Percentiles rank a stretch among this genome's conserved stretches.
These are phyloP conservation scores for Microchrysa polita DNA, from an alignment of 2,888 invertebrate species.

Conservation along the genomic window DNA sequence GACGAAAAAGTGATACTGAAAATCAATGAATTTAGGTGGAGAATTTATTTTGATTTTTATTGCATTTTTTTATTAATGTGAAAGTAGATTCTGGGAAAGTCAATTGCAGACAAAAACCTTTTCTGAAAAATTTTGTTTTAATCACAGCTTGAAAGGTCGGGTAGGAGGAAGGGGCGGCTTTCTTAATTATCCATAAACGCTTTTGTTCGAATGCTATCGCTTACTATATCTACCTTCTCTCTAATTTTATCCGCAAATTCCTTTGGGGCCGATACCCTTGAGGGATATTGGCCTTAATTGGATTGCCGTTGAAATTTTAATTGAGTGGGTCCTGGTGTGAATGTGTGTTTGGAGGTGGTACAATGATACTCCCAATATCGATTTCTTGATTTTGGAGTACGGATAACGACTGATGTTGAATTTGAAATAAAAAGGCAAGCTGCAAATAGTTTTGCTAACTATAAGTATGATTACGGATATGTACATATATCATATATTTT, in stretches of 20 bases:
- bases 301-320: constrained; percentile 45
- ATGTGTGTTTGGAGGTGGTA: constrained; percentile 5
- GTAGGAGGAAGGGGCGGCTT: constrained; percentile 30
- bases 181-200: constrained; percentile 49
- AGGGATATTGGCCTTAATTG: constrained; percentile 46
- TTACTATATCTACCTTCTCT: constrained; percentile 16
- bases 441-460: no score
- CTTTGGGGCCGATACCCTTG: constrained; percentile 10
- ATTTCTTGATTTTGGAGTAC: background rate
- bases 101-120: no score
- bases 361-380: background rate
- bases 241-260: background rate
- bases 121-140: constrained; percentile 34
- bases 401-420: background rate
- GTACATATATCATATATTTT: no score
- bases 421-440: no score
- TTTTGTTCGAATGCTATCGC: constrained; percentile 43
- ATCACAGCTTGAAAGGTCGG: constrained; percentile 40
- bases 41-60: no score
- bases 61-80: no score
- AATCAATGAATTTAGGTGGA: background rate
- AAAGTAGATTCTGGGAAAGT: no score
- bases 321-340: constrained; percentile 32
- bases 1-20: background rate
- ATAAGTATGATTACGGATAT: no score